A percentile compares a stretch with the other conserved stretches of the same genome.
Evolutionary conservation across 2,888 invertebrate genomes (phyloP).

Genomic region (Molorchus minor): DNA sequence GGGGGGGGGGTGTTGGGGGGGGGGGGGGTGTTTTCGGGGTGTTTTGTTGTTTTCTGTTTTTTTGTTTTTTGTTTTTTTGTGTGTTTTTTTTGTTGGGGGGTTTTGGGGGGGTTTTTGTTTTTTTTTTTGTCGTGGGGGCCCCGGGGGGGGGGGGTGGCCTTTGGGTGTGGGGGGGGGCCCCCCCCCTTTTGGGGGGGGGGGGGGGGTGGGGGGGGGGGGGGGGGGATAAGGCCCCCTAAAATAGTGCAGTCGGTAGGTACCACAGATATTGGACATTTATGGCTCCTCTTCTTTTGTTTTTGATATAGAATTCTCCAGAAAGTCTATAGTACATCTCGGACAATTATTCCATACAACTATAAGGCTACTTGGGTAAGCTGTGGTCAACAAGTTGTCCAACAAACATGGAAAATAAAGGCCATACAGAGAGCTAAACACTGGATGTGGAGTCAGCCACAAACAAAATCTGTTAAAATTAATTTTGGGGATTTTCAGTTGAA

Average conservation of each 20-base stretch:
- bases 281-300: no score
- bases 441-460: slow-evolving; percentile 8
- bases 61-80: neutral
- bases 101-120: neutral
- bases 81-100: neutral
- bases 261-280: no score
- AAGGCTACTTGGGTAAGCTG: neutral
- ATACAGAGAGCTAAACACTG: slow-evolving; percentile 3
- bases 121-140: no score
- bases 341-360: slow-evolving; percentile 3
- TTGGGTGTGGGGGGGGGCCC: no score
- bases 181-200: no score
- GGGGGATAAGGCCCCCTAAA: no score
- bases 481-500: neutral
- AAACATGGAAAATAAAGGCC: slow-evolving; percentile 6
- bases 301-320: neutral
- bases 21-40: no score
- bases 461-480: neutral
- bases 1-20: no score
- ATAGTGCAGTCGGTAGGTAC: no score
- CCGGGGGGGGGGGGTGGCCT: no score
- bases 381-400: neutral
- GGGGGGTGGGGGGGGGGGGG: no score
- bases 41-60: neutral
- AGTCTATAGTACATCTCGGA: slow-evolving; percentile 1